phyloP scores from a whole-genome alignment of 2,888 invertebrate species.

The Dolichopus griseipennis region DNA sequence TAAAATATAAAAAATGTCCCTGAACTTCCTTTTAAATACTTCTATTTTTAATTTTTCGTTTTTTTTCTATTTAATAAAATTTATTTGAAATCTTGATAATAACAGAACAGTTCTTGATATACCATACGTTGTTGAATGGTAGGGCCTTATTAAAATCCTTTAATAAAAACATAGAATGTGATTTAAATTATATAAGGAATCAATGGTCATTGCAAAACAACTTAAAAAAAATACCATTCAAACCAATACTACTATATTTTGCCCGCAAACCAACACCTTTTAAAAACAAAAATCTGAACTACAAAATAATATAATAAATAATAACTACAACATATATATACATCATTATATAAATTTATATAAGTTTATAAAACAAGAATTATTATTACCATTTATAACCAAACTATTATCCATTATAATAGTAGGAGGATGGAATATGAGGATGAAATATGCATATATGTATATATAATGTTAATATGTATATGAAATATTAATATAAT shows the following conservation, averaged over 20 bases:
- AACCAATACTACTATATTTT: no score
- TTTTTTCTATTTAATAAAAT: not conserved
- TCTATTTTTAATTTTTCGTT: not conserved
- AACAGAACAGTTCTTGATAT: no score
- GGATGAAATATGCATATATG: no score
- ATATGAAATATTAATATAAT: no score
- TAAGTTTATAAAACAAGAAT: not conserved
- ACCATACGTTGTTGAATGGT: no score
- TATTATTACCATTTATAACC: no score
- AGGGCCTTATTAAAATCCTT: no score
- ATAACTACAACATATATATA: not conserved
- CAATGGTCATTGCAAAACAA: not conserved
- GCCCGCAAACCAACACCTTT: not conserved
- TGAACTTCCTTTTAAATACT: not conserved
- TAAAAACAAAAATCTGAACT: not conserved
- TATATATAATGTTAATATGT: no score
- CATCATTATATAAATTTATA: not conserved
- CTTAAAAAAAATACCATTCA: no score
- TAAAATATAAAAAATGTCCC: not conserved
- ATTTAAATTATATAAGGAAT: not conserved
- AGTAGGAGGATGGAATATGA: no score
- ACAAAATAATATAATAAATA: not conserved
- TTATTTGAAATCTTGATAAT: not conserved
- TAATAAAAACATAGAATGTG: no score
- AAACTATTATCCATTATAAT: no score